These are phyloP conservation scores for Pseudonaja textilis DNA, from an alignment of 2,113 vertebrate genomes.

Conservation along the genomic window DNA sequence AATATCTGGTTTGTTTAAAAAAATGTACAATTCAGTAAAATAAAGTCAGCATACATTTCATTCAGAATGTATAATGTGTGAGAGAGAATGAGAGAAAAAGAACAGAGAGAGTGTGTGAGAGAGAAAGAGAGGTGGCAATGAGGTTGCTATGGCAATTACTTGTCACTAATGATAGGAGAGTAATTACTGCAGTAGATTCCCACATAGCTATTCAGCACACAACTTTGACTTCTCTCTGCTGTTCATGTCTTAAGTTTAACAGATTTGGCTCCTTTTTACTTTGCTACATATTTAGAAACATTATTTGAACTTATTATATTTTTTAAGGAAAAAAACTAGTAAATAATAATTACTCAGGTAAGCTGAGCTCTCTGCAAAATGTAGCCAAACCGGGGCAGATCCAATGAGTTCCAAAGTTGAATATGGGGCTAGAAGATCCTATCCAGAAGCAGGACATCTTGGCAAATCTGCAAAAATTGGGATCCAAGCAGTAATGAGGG, in stretches of 20 bases:
- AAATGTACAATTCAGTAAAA: constrained; percentile 58
- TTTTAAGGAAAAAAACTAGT: background rate
- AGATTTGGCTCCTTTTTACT: constrained; percentile 41
- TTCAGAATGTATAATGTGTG: constrained; percentile 60
- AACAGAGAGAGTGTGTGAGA: constrained; percentile 6
- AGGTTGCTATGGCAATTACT: constrained; percentile 78
- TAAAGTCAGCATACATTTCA: constrained; percentile 65
- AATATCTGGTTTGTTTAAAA: constrained; percentile 56
- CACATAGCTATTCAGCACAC: constrained; percentile 72
- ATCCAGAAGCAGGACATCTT: background rate
- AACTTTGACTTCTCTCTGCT: constrained; percentile 69
- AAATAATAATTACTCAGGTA: background rate
- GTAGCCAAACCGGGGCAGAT: background rate
- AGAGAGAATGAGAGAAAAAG: constrained; percentile 11
- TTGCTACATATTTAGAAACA: constrained; percentile 23
- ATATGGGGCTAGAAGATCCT: background rate
- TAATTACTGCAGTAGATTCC: constrained; percentile 77
- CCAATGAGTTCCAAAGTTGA: background rate
- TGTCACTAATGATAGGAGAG: constrained; percentile 79
- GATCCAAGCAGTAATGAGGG: background rate
- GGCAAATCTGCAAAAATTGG: background rate
- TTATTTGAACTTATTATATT: constrained; percentile 20
- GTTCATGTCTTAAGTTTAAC: constrained; percentile 50
- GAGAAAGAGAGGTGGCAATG: constrained; percentile 75
- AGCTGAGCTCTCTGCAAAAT: constrained; percentile 22